These are phyloP conservation scores for Sebastes diploproa DNA, from an alignment of 2,797 vertebrate species.

Conservation along the genomic window DNA sequence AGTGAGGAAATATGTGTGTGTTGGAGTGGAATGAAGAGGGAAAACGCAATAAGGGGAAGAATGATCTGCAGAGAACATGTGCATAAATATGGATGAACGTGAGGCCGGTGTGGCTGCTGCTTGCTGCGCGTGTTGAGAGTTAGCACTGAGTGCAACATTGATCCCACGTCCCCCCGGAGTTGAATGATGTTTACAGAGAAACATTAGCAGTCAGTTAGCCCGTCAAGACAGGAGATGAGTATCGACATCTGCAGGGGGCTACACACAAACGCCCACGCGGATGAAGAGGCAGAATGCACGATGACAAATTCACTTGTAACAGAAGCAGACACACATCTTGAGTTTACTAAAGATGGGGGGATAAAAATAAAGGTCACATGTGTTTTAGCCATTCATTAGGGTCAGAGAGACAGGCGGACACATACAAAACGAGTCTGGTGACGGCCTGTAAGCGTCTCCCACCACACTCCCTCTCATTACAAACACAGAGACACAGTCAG, in stretches of 20 bases:
- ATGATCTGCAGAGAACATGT: slow-evolving; percentile 49
- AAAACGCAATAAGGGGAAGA: slow-evolving; percentile 41
- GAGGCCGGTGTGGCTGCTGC: slow-evolving; percentile 11
- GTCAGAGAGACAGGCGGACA: slow-evolving; percentile 26
- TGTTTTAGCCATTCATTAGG: slow-evolving; percentile 57
- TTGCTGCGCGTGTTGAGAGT: slow-evolving; percentile 19
- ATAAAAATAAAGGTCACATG: slow-evolving; percentile 41
- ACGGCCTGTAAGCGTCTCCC: slow-evolving; percentile 54
- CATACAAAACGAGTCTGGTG: slow-evolving; percentile 49
- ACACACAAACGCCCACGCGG: slow-evolving; percentile 4
- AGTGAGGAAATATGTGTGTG: slow-evolving; percentile 20
- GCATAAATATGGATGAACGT: slow-evolving; percentile 74
- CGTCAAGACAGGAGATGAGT: slow-evolving; percentile 64
- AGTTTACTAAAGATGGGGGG: neutral
- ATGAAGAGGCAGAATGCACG: slow-evolving; percentile 9
- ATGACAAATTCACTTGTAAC: slow-evolving; percentile 5
- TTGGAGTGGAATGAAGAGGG: slow-evolving; percentile 39
- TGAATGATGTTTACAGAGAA: slow-evolving; percentile 71
- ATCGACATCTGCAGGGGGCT: slow-evolving; percentile 64
- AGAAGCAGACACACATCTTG: slow-evolving; percentile 28
- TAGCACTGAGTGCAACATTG: slow-evolving; percentile 57
- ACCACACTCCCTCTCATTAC: slow-evolving; percentile 78
- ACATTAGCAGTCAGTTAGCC: slow-evolving; percentile 75
- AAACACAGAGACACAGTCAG: slow-evolving; percentile 75
- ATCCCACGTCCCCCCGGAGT: slow-evolving; percentile 54